Evolutionary conservation across 92 coral and sea anemone genomes (phyloP).

Genomic region (Palythoa grandiflora): DNA sequence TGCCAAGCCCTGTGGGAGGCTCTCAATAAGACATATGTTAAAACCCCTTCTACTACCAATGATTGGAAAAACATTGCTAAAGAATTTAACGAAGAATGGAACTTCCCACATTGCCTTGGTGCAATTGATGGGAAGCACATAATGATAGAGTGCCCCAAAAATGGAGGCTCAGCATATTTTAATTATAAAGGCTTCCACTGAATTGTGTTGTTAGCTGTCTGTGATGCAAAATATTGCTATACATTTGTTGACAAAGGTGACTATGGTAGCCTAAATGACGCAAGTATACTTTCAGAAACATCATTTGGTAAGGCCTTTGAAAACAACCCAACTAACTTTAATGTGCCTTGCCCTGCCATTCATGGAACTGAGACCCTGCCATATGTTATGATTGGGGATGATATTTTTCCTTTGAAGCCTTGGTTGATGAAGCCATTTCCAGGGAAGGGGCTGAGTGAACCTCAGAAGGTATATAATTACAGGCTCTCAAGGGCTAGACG

Average conservation of each 20-base stretch:
- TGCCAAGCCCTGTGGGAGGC: constrained; percentile 28
- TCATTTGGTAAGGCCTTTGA: constrained; percentile 18
- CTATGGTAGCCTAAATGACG: constrained; percentile 42
- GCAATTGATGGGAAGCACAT: constrained; percentile 51
- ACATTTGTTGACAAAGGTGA: constrained; percentile 48
- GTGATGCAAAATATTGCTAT: constrained; percentile 56
- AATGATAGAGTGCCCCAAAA: constrained; percentile 48
- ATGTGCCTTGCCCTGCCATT: constrained; percentile 24
- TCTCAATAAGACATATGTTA: constrained; percentile 1
- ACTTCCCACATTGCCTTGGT: constrained; percentile 48
- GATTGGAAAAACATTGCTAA: constrained; percentile 41
- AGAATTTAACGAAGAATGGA: constrained; percentile 47
- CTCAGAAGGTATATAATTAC: constrained; percentile 5
- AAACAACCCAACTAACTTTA: constrained; percentile 20
- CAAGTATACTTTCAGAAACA: constrained; percentile 40
- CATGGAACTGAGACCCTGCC: constrained; percentile 28
- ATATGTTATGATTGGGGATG: constrained; percentile 38
- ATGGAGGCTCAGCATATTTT: constrained; percentile 42
- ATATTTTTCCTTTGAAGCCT: constrained; percentile 42
- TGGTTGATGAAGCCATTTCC: constrained; percentile 51
- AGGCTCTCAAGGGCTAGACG: constrained; percentile 40
- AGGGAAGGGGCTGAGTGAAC: constrained; percentile 39
- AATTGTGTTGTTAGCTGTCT: constrained; percentile 42
- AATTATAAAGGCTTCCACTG: constrained; percentile 50
- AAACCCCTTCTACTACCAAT: constrained; percentile 7